Percentiles rank a stretch among this genome's conserved stretches.
Evolutionary conservation across 2,888 invertebrate species (phyloP).

Genomic region (Lasioglossum vierecki): DNA sequence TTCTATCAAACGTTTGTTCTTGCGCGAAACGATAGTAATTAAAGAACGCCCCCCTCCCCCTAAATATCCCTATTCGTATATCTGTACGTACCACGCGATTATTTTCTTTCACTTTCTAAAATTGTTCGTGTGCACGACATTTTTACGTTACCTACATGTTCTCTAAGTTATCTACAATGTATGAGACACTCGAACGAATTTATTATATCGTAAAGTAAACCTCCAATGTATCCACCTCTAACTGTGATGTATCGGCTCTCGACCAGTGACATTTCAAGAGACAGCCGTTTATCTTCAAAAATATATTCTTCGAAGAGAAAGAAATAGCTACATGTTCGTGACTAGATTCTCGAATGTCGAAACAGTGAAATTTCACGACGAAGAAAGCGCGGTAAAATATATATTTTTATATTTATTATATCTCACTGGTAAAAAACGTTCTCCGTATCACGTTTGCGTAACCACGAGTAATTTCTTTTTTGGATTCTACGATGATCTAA

Average conservation of each 20-base stretch:
- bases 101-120: neutral
- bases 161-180: neutral
- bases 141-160: neutral
- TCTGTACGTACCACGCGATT: neutral
- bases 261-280: neutral
- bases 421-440: slow-evolving; percentile 33
- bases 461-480: slow-evolving; percentile 19
- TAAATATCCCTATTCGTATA: neutral
- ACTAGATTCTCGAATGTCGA: slow-evolving; percentile 53
- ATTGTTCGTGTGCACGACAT: neutral
- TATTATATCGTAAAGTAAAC: neutral
- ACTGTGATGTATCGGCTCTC: neutral
- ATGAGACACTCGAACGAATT: neutral
- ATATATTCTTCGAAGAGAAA: slow-evolving; percentile 2
- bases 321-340: slow-evolving; percentile 28
- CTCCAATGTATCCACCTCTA: neutral
- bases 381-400: slow-evolving; percentile 18
- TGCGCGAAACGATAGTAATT: slow-evolving; percentile 7
- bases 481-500: slow-evolving; percentile 41
- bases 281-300: neutral
- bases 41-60: neutral
- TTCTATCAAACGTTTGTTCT: slow-evolving; percentile 24
- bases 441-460: slow-evolving; percentile 31
- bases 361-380: slow-evolving; percentile 7
- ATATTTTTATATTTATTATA: slow-evolving; percentile 14